These are phyloP conservation scores for Dasyurus viverrinus DNA, from an alignment of 2,113 vertebrate genomes.

Conservation along the genomic window DNA sequence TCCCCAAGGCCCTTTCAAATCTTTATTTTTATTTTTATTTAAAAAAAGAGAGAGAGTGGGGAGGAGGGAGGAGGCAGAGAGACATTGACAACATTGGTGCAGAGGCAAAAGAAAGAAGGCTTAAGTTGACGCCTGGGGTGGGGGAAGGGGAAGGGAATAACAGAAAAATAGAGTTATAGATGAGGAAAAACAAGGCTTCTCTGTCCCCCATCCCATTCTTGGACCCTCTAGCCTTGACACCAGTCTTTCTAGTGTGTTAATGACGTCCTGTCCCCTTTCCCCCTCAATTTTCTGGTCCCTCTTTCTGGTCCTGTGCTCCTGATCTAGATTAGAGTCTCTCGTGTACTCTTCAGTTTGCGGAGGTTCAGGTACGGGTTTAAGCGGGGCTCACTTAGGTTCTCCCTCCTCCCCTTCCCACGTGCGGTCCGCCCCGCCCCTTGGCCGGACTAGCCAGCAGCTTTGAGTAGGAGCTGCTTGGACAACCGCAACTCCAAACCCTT, in stretches of 20 bases:
- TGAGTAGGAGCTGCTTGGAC: background rate
- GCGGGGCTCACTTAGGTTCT: background rate
- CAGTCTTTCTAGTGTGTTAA: background rate
- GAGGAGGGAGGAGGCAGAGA: background rate
- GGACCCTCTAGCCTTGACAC: background rate
- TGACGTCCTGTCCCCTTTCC: background rate
- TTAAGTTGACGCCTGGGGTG: background rate
- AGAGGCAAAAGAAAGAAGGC: background rate
- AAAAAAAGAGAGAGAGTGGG: background rate
- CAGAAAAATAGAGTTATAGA: slow-evolving; percentile 5
- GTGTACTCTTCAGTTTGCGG: background rate
- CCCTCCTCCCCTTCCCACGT: background rate
- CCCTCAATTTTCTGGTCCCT: background rate
- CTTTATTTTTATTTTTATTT: background rate
- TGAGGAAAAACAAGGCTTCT: background rate
- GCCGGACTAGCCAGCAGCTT: background rate
- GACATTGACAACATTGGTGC: background rate
- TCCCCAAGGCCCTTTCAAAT: background rate
- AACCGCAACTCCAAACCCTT: background rate
- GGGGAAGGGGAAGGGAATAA: background rate
- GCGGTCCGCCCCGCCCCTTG: background rate
- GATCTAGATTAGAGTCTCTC: background rate
- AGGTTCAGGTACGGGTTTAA: background rate
- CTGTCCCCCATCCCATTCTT: background rate
- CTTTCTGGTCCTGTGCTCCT: no score